Evolutionary conservation across 2,797 vertebrate genomes (phyloP), one percentile per base, ranked within the genome.

Genomic region (Enteromius paludinosus): DNA sequence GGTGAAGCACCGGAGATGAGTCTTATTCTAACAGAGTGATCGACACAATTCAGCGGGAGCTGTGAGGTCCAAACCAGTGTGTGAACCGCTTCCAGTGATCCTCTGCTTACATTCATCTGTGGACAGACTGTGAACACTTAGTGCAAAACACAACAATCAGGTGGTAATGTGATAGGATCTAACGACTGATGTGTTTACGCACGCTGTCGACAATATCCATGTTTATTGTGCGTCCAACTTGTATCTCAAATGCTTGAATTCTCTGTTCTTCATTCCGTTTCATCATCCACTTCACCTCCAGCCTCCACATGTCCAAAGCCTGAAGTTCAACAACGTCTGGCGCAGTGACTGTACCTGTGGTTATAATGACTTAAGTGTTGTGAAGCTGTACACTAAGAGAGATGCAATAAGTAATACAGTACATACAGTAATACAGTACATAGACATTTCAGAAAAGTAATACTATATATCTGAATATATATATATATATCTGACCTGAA

Each of bases 11-110:
- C 86, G 52, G 82, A 86, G 62, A 91, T 33, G 28, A 5, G 4
- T 84, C 92, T 89, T 30, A 94, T 87, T 70, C 92, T 92, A 74
- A 90, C 90, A 0, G 90, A 92, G 85, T 94, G 92, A 86, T 93
- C 83, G 0, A 81, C 86, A 80, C 93, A 93, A 71, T 93, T 87
- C 72, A 93, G 88, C 28, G 93, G 93, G 71, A 94, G 62, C 3
- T 87, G 85, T 10, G 92, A 93, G 17, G 71, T 86, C 93, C 92
- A 93, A 0, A 82, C 88, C 92, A 88, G 91, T 0, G 69, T 72
- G 61, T 72, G 5, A 75, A 86, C 71, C 38, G 79, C 38, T 18
- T 74, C 79, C 30, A 38, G 10, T 5, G 83, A 35, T 9, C 35
- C 20, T 10, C 52, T 43, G 23, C 85, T 93, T 28, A 91, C 52